Evolutionary conservation across 2,113 vertebrate species (phyloP), one percentile per base, ranked within the genome.

Genomic region (Sigmodon hispidus): DNA sequence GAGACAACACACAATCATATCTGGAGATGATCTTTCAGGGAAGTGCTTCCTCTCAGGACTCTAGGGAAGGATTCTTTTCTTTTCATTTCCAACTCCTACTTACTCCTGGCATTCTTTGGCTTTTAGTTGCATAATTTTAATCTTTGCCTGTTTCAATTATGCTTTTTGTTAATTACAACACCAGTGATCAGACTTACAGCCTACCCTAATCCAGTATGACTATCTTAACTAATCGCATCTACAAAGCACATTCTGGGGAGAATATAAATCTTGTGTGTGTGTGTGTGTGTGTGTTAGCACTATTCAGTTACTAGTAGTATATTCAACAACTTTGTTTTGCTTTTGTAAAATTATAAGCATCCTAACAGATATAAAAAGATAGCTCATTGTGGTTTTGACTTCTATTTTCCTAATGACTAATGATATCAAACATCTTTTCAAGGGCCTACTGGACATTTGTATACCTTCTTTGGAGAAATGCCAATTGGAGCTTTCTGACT

Each of bases 201-300:
- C 48, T 52, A 67, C 5, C 48, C 16, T 36, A 79, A 93, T 75
- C 26, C 1, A 11, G 11, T 43, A 80, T 70, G 57, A 81, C 48
- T 65, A 94, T 59, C 67, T 92, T 91, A 88, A 80, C 70, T 72
- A 55, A 88, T 21, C 48, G 70, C 24, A 48, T 65, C 26, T 65
- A 61, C 81, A 63, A 92, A 92, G 48, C 55, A 72, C 22, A 89
- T 94, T 84, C 84, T 70, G 69, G 61, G 34, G 65, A n/a, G 13
- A 77, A 77, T 55, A 85, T 48, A 24, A 83, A 50, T 43, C 80
- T 8, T 55, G 40, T 57, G 36, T 48, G 15, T 45, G 55, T 57
- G 55, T 57, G 55, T 57, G 55, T 63, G 61, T 63, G 61, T 63
- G 61, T 63, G 22, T 21, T 6, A 4, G 45, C 29, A 67, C 4